Conservation (phyloP, 2,113 vertebrate species). For the Xiphophorus hellerii region DNA sequence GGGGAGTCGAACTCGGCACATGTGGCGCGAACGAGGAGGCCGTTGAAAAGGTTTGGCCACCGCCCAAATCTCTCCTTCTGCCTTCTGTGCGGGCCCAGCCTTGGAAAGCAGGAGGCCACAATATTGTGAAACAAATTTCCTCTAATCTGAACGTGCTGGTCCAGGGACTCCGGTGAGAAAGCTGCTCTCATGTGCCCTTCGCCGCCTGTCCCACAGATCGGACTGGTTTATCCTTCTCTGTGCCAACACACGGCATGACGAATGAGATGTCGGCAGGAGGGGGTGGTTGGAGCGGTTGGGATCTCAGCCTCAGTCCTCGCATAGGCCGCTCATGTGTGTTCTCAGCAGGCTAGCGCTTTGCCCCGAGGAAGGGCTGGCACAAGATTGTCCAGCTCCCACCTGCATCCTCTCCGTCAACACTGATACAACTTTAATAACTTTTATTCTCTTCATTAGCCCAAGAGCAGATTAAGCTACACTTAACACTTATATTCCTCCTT, state of each 20-base stretch:
- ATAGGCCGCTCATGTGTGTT: slow-evolving; percentile 72
- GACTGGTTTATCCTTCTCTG: slow-evolving; percentile 72
- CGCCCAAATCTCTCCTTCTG: slow-evolving; percentile 90
- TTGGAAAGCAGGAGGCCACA: slow-evolving; percentile 86
- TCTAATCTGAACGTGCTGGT: slow-evolving; percentile 87
- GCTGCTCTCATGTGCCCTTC: slow-evolving; percentile 68
- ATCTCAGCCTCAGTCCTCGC: slow-evolving; percentile 57
- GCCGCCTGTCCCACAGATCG: slow-evolving; percentile 69
- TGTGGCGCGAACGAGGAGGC: slow-evolving; percentile 81
- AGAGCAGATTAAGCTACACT: neutral
- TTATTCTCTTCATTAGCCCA: slow-evolving; percentile 9
- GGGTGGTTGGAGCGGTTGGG: slow-evolving; percentile 54
- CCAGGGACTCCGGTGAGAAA: slow-evolving; percentile 78
- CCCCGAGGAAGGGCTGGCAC: slow-evolving; percentile 69
- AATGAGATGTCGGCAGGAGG: slow-evolving; percentile 65
- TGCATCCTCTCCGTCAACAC: slow-evolving; percentile 36
- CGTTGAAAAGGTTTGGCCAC: slow-evolving; percentile 84
- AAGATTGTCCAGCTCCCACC: slow-evolving; percentile 43
- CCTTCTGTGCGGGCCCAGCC: slow-evolving; percentile 89
- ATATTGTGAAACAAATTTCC: slow-evolving; percentile 88
- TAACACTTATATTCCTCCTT: slow-evolving; percentile 1
- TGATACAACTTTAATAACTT: slow-evolving; percentile 47
- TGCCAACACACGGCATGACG: slow-evolving; percentile 70
- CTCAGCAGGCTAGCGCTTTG: slow-evolving; percentile 69
- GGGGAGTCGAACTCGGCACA: slow-evolving; percentile 84